Evolutionary conservation across 1,140 invertebrate genomes (phyloP).

Genomic region (Andricus grossulariae): DNA sequence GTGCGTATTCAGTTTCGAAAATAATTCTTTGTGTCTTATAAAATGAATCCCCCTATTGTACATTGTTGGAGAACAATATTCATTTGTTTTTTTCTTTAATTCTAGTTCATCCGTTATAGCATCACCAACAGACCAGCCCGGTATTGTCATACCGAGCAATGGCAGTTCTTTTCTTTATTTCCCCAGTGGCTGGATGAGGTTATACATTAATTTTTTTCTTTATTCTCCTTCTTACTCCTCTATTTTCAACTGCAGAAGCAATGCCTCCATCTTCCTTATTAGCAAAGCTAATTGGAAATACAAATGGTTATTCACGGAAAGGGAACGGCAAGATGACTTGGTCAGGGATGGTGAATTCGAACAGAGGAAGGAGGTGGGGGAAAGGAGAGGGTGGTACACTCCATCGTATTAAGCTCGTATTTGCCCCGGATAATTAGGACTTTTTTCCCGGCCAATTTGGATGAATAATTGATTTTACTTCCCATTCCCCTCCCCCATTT

Average conservation of each 20-base stretch:
- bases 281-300: conserved; percentile 77
- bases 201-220: conserved; percentile 72
- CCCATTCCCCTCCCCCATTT: conserved; percentile 37
- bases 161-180: conserved; percentile 75
- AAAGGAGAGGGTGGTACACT: conserved; percentile 58
- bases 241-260: conserved; percentile 64
- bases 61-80: no score
- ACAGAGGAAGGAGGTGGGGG: conserved; percentile 35
- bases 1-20: no score
- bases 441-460: conserved; percentile 75
- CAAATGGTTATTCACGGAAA: conserved; percentile 76
- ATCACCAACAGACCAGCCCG: conserved; percentile 50
- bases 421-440: conserved; percentile 76
- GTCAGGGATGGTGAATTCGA: conserved; percentile 41
- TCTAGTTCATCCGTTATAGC: conserved; percentile 58
- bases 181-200: conserved; percentile 75
- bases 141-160: conserved; percentile 72
- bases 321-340: conserved; percentile 57
- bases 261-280: conserved; percentile 75
- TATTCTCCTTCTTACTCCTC: conserved; percentile 42
- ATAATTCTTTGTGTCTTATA: no score
- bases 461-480: conserved; percentile 76
- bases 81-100: no score
- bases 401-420: conserved; percentile 74
- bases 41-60: no score